Conservation (phyloP, 2,113 vertebrate species). For the Anoplopoma fimbria region DNA sequence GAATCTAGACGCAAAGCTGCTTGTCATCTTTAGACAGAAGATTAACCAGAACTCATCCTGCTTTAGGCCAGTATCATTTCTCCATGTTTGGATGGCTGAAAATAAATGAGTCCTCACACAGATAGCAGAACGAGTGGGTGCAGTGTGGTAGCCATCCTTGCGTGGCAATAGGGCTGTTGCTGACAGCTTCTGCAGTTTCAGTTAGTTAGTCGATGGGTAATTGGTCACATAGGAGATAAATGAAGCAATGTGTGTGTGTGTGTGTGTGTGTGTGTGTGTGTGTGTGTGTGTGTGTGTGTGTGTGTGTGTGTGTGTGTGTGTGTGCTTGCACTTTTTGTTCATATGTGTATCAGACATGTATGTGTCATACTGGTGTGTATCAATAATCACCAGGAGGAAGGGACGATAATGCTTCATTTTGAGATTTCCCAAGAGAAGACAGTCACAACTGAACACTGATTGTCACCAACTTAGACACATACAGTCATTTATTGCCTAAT, state of each 20-base stretch:
- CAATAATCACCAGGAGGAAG: neutral
- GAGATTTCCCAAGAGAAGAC: constrained; percentile 23
- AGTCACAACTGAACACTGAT: constrained; percentile 33
- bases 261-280: constrained; percentile 10
- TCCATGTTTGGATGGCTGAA: neutral
- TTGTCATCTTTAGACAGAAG: neutral
- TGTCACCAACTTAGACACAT: constrained; percentile 4
- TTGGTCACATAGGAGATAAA: constrained; percentile 68
- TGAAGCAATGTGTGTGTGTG: constrained; percentile 16
- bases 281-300: constrained; percentile 3
- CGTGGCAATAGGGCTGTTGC: constrained; percentile 44
- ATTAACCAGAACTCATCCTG: neutral
- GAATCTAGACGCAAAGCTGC: neutral
- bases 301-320: no score
- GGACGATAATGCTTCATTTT: constrained; percentile 10
- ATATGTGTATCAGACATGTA: no score
- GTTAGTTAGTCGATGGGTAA: constrained; percentile 70
- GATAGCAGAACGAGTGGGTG: constrained; percentile 5
- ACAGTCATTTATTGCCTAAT: no score
- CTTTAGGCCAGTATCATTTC: neutral
- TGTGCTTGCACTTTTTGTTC: no score
- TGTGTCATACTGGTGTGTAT: neutral
- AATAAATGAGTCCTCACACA: constrained; percentile 25
- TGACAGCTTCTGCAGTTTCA: constrained; percentile 77
- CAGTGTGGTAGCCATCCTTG: constrained; percentile 38